These are phyloP conservation scores for Cotesia typhae DNA, from an alignment of 1,140 invertebrate genomes.

Conservation along the genomic window DNA sequence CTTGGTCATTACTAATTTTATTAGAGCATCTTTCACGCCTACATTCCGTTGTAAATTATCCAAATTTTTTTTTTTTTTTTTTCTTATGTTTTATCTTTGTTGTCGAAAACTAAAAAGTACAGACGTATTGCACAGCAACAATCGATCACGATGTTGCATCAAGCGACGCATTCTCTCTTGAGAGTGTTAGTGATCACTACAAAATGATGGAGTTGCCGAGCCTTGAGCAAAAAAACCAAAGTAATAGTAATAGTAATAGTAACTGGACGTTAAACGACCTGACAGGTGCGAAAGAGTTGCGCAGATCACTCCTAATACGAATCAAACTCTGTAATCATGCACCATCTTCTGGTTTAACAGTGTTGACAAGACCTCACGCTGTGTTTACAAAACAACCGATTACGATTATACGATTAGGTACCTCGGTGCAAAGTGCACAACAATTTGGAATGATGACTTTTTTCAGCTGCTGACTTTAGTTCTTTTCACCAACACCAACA, in stretches of 20 bases:
- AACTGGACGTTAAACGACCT: slow-evolving; percentile 2
- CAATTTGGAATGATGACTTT: too few species aligned
- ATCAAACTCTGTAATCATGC: background rate
- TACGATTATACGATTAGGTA: background rate
- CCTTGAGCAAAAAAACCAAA: slow-evolving; percentile 3
- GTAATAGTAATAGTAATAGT: slow-evolving; percentile 1
- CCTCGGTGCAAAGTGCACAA: background rate
- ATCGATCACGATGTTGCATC: slow-evolving; percentile 2
- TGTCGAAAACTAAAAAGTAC: too few species aligned
- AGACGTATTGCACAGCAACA: background rate
- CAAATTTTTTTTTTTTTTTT: too few species aligned
- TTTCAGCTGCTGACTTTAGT: too few species aligned
- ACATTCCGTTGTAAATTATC: background rate
- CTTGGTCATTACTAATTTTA: too few species aligned
- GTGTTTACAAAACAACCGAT: slow-evolving; percentile 1
- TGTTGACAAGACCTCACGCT: slow-evolving; percentile 12
- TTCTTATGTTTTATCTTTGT: background rate
- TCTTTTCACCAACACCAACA: background rate
- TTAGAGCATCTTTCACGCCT: too few species aligned
- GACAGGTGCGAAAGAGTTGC: slow-evolving; percentile 30
- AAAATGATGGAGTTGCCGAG: slow-evolving; percentile 14
- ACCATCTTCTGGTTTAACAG: background rate
- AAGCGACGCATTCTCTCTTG: background rate
- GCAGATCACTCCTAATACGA: slow-evolving; percentile 20
- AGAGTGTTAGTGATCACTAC: slow-evolving; percentile 1